Evolutionary conservation across 1,140 invertebrate species (phyloP).

Genomic region (Gonatopus flavifemur): DNA sequence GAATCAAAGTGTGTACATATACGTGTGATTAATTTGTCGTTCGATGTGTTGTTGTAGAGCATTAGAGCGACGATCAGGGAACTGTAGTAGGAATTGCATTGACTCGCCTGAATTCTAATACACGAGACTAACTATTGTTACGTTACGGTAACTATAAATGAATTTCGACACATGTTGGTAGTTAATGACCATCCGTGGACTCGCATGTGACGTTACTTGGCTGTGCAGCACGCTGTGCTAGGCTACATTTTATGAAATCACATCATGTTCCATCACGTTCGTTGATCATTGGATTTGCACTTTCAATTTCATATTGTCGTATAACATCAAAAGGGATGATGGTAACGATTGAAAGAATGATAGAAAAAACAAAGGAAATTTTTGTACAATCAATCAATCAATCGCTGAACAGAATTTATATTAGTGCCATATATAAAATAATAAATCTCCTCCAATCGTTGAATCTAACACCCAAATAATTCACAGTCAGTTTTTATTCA

Average conservation of each 20-base stretch:
- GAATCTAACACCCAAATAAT: too few species aligned
- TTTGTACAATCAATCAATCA: too few species aligned
- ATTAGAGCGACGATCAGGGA: conserved; percentile 43
- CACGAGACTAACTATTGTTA: conserved; percentile 36
- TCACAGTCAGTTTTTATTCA: too few species aligned
- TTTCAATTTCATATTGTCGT: too few species aligned
- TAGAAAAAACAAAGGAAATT: too few species aligned
- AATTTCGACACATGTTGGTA: conserved; percentile 42
- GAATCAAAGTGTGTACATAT: conserved; percentile 12
- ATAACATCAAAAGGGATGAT: background rate
- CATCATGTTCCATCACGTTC: conserved; percentile 44
- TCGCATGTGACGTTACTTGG: conserved; percentile 51
- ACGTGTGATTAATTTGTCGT: conserved; percentile 28
- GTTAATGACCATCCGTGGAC: conserved; percentile 13
- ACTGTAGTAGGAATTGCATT: conserved; percentile 49
- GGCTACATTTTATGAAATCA: conserved; percentile 49
- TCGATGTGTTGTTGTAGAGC: conserved; percentile 28
- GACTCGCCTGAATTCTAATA: conserved; percentile 45
- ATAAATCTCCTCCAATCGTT: too few species aligned
- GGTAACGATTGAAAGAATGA: too few species aligned
- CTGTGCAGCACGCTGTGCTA: conserved; percentile 58
- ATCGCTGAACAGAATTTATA: too few species aligned
- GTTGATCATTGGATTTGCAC: too few species aligned
- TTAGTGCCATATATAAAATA: too few species aligned
- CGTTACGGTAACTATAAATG: conserved; percentile 34